Percentiles rank a stretch among this genome's conserved stretches.
Conservation (phyloP, 2,797 vertebrate species). For the Tapera naevia region DNA sequence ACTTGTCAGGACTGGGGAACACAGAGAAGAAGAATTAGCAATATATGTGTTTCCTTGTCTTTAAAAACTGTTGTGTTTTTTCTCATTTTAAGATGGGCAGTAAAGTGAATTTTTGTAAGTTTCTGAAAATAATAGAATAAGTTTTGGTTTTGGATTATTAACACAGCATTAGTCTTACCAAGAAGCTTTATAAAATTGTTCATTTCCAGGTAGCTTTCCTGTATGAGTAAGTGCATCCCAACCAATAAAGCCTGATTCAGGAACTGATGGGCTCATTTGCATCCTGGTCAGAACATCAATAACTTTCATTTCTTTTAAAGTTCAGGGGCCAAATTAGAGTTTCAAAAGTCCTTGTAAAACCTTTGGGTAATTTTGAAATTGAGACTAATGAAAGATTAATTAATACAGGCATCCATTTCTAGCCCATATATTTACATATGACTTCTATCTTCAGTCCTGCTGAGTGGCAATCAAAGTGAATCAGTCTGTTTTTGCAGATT, state of each 20-base stretch:
- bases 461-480: conserved; percentile 65
- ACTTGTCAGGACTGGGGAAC: not conserved
- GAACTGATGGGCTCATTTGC: conserved; percentile 59
- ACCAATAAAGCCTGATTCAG: conserved; percentile 67
- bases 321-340: conserved; percentile 71
- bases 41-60: not conserved
- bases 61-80: not conserved
- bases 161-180: conserved; percentile 5
- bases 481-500: conserved; percentile 44
- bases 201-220: conserved; percentile 27
- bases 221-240: conserved; percentile 50
- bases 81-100: not conserved
- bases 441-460: conserved; percentile 66
- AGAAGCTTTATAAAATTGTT: conserved; percentile 9
- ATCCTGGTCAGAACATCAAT: conserved; percentile 68
- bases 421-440: conserved; percentile 68
- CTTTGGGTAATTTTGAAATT: conserved; percentile 69
- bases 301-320: conserved; percentile 75
- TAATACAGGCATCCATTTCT: conserved; percentile 69
- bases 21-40: not conserved
- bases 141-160: conserved; percentile 26
- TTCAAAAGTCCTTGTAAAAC: conserved; percentile 76
- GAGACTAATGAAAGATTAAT: conserved; percentile 76
- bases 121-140: not conserved
- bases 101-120: not conserved